Base-by-base conservation (phyloP, 2,888 invertebrate genomes). In the Cynaeus angustus region DNA sequence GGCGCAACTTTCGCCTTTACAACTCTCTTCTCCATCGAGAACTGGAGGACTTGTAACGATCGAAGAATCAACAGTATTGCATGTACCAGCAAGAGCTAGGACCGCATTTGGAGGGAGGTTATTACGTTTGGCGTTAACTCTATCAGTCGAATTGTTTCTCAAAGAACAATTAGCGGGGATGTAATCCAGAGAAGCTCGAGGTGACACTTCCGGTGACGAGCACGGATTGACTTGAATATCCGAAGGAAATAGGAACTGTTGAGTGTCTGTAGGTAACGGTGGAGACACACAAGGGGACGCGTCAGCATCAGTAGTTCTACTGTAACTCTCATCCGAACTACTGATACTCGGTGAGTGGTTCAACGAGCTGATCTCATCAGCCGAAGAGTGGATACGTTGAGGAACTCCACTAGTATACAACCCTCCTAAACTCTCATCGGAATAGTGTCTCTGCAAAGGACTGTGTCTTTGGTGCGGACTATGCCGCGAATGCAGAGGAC, bases 261-360 rank as follows among this genome's bases (percentile, higher is more conserved):
- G 85, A 0, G 89, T 86, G 81, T 88, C 81, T 45, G 83, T 75
- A 50, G 82, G 83, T 26, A 84, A 70, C 5, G 84, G 85, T 7
- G 86, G 86, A 8, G 87, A 87, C 3, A 87, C 87, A 55, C 87
- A 87, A 2, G 88, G 88, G 1, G 87, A 87, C 8, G 87, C 89
- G 72, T 90, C 89, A 28, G 90, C 94, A 79, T 93, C 92, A 0
- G 93, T 94, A 3, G 94, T 94, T 75, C 94, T 89, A 43, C 93
- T 93, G 81, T 93, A 94, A 83, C 94, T 94, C 84, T 94, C 94
- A 80, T 94, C 94, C 0, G 94, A 94, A 62, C 94, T 94, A 83
- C 93, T 93, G 72, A 94, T 91, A 80, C 93, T 93, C 0, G 94
- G 93, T 5, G 94, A 94, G 77, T 93, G 91, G 59, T 94, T 94